These are phyloP conservation scores for Boloria selene DNA, from an alignment of 2,888 invertebrate genomes.

Conservation along the genomic window DNA sequence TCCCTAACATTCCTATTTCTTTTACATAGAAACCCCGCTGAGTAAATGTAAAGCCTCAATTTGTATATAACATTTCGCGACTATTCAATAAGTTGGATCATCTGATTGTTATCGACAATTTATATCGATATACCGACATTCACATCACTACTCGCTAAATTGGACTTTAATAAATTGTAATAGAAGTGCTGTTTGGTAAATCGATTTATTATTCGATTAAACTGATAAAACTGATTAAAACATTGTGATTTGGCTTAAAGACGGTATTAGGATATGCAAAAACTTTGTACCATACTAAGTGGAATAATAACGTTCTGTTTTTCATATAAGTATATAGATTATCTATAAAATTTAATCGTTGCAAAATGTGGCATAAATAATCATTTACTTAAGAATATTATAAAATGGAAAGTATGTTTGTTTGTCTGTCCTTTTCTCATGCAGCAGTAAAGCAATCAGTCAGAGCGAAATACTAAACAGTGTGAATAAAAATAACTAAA, in stretches of 20 bases:
- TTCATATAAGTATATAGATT: no score
- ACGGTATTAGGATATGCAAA: background rate
- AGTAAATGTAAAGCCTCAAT: conserved; percentile 67
- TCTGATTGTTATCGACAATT: conserved; percentile 64
- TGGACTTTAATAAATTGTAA: conserved; percentile 16
- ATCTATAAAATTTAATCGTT: no score
- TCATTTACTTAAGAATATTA: no score
- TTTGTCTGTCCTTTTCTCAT: no score
- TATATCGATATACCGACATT: conserved; percentile 31
- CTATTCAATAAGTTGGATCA: conserved; percentile 74
- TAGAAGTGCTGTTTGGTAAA: conserved; percentile 14
- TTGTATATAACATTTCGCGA: conserved; percentile 70
- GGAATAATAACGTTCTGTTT: no score
- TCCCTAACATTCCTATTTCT: conserved; percentile 34
- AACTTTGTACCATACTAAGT: conserved; percentile 38
- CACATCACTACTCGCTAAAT: conserved; percentile 13
- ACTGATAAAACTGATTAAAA: conserved; percentile 4
- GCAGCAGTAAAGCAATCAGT: no score
- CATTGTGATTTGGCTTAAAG: conserved; percentile 8
- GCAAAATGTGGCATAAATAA: no score
- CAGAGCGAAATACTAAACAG: no score
- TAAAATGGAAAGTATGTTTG: no score
- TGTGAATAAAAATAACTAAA: no score
- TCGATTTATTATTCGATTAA: conserved; percentile 10
- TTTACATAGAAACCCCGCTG: conserved; percentile 65